Conservation (phyloP, 2,888 invertebrate genomes). For the Drosophila macrospina region DNA sequence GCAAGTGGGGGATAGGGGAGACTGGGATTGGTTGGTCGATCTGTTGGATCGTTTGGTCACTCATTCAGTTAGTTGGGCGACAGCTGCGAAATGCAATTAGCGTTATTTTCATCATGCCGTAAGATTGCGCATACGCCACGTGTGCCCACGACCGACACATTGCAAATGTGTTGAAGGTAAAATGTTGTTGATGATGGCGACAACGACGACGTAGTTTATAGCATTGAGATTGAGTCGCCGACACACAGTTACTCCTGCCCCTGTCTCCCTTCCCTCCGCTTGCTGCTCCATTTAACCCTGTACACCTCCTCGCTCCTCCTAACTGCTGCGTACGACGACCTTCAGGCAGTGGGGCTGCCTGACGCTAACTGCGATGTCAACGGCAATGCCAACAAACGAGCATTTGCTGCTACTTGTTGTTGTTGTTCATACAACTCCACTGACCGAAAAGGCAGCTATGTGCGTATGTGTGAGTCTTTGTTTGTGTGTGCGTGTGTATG, state of each 20-base stretch:
- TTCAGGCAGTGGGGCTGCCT: slow-evolving; percentile 49
- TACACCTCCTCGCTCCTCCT: not conserved
- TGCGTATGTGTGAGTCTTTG: not conserved
- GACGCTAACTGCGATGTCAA: slow-evolving; percentile 47
- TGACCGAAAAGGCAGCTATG: slow-evolving; percentile 45
- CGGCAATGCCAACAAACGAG: slow-evolving; percentile 43
- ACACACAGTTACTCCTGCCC: slow-evolving; percentile 9
- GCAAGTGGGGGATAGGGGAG: not conserved
- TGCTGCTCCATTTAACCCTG: slow-evolving; percentile 6
- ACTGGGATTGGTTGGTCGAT: slow-evolving; percentile 7
- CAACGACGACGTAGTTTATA: slow-evolving; percentile 71
- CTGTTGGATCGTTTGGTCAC: slow-evolving; percentile 28
- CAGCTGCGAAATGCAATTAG: slow-evolving; percentile 75
- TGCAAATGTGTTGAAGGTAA: slow-evolving; percentile 66
- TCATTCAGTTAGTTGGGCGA: slow-evolving; percentile 38
- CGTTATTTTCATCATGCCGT: slow-evolving; percentile 68
- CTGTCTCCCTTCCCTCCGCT: not conserved
- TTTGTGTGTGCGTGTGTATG: slow-evolving; percentile 22
- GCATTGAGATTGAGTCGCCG: slow-evolving; percentile 69
- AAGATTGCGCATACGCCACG: slow-evolving; percentile 72
- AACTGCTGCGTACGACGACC: slow-evolving; percentile 57
- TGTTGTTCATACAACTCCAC: slow-evolving; percentile 34
- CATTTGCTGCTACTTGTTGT: slow-evolving; percentile 29
- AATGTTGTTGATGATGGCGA: slow-evolving; percentile 19
- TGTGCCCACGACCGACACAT: slow-evolving; percentile 37